Base-by-base conservation (phyloP, 2,888 invertebrate species). In the Agriopis aurantiaria region DNA sequence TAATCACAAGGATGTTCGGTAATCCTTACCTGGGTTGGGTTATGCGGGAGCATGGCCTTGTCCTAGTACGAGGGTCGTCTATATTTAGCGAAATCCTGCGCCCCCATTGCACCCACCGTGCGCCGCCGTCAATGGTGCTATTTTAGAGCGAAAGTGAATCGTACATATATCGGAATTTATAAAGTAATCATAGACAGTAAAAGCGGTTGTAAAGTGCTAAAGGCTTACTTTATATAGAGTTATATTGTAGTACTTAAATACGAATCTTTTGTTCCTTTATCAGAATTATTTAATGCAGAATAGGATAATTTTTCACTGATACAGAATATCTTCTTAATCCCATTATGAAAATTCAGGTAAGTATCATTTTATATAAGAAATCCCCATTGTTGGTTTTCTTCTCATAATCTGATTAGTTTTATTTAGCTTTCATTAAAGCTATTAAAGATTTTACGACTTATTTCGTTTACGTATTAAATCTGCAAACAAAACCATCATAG, bases 41-140 rank as follows among this genome's bases (percentile, higher is more conserved):
- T 83, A 83, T 83, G 74, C 76, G 82, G 84, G 85, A 84, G 81
- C 83, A 78, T 79, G 91, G 89, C 93, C 92, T 93, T 92, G 93
- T 82, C 89, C 91, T 74, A 91, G 85, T 89, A 81, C 83, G 88
- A 82, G 88, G 90, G 90, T 83, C 90, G 89, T 86, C 92, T 93
- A 92, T 91, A 86, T 92, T 86, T 92, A 91, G 92, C 82, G 65
- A 82, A 76, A 79, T 79, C 84, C 80, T 79, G 80, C 81, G 78
- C 73, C 79, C 78, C 72, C 79, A 75, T 81, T 69, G 80, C 76
- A 80, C 78, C 76, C 79, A 77, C 80, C 79, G 76, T 76, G 11
- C 76, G 75, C 69, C 80, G 75, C 82, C 86, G 86, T 89, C 90
- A 89, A 90, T 90, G 88, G 84, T 81, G 85, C 91, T 91, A 92